These are phyloP conservation scores for Lasioglossum albipes DNA, from an alignment of 1,140 invertebrate genomes.

Conservation along the genomic window DNA sequence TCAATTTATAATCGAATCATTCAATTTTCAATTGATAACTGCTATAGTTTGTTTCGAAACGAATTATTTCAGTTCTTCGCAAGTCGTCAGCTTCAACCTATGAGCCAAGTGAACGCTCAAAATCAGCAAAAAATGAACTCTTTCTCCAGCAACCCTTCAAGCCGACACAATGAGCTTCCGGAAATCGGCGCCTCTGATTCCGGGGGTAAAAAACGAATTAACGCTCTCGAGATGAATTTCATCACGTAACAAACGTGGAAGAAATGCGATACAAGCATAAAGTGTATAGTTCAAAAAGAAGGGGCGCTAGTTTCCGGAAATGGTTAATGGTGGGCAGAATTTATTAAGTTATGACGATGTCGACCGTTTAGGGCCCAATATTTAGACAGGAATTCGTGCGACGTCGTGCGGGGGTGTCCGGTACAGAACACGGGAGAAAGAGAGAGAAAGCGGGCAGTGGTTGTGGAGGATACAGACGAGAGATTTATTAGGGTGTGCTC, in stretches of 20 bases:
- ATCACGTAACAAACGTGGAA: background rate
- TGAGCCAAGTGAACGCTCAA: no score
- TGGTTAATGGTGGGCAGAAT: background rate
- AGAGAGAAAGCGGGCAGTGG: background rate
- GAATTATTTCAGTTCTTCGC: no score
- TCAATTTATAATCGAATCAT: no score
- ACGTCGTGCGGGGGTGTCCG: background rate
- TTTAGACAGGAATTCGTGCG: conserved; percentile 31
- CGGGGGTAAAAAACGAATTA: background rate
- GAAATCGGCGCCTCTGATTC: background rate
- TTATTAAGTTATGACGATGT: conserved; percentile 20
- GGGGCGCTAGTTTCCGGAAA: no score
- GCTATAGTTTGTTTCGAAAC: no score
- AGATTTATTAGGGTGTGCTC: conserved; percentile 56
- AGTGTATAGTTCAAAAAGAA: no score
- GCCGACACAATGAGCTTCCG: no score
- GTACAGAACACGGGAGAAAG: background rate
- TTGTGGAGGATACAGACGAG: background rate
- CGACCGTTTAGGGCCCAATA: background rate
- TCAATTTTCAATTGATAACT: no score
- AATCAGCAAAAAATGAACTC: no score
- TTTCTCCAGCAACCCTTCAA: no score
- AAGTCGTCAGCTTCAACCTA: no score
- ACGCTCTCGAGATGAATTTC: background rate
- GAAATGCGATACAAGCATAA: background rate